Percentiles rank a stretch among this genome's conserved stretches.
Evolutionary conservation across 2,888 invertebrate species (phyloP).

Genomic region (Rotaria sp.): DNA sequence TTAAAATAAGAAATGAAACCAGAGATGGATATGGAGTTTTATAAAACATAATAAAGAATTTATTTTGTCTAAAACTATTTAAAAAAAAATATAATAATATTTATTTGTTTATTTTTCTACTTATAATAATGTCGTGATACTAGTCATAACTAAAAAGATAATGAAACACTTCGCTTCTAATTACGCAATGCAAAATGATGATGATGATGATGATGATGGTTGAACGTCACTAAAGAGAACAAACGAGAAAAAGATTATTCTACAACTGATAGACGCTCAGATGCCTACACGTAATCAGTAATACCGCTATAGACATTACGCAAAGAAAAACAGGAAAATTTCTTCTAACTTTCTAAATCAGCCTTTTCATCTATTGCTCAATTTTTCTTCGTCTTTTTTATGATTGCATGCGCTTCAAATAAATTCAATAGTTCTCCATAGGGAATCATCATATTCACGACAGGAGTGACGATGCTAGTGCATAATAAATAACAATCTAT

Average conservation of each 20-base stretch:
- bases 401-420: not conserved
- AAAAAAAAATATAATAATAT: not conserved
- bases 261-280: not conserved
- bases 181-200: not conserved
- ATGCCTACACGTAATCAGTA: not conserved
- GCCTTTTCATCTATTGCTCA: not conserved
- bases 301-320: not conserved
- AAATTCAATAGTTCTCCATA: not conserved
- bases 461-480: not conserved
- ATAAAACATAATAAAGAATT: not conserved
- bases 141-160: not conserved
- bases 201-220: not conserved
- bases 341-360: conserved; percentile 6
- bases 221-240: not conserved
- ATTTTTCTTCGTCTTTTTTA: not conserved
- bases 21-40: not conserved
- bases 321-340: not conserved
- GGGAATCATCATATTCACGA: not conserved
- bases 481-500: not conserved
- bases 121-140: not conserved
- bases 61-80: not conserved
- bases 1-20: not conserved
- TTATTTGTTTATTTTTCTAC: not conserved
- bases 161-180: not conserved
- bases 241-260: not conserved